A percentile compares a stretch with the other conserved stretches of the same genome.
Conservation (phyloP, 64 coral and sea anemone species). For the Montipora capricornis region DNA sequence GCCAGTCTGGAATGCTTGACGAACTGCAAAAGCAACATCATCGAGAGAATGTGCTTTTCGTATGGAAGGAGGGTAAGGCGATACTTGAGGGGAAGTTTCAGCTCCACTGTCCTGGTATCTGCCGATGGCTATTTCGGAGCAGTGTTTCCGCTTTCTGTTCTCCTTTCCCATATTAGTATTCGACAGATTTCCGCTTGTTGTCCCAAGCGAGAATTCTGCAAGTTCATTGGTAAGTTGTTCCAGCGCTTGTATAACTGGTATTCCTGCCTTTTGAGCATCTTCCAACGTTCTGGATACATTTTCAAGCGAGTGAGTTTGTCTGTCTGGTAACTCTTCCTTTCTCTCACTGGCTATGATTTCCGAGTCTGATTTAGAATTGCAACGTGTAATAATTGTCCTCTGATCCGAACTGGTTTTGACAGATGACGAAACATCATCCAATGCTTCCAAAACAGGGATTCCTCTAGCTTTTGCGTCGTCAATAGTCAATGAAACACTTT, state of each 20-base stretch:
- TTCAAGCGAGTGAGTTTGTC: conserved; percentile 53
- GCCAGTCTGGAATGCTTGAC: conserved; percentile 50
- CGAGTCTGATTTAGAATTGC: conserved; percentile 56
- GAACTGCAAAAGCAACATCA: conserved; percentile 60
- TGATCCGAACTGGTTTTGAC: background rate
- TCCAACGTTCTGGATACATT: conserved; percentile 31
- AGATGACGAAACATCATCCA: conserved; percentile 3
- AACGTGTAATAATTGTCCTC: conserved; percentile 1
- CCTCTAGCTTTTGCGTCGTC: conserved; percentile 50
- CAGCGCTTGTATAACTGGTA: conserved; percentile 64
- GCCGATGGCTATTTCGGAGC: background rate
- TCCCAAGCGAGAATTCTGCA: conserved; percentile 36
- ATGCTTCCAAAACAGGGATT: conserved; percentile 61
- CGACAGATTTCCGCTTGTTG: background rate
- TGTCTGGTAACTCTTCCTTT: background rate
- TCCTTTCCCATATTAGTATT: background rate
- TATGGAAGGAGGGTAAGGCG: conserved; percentile 54
- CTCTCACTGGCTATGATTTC: background rate
- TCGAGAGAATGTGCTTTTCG: conserved; percentile 62
- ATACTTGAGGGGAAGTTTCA: background rate
- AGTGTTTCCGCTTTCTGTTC: conserved; percentile 24
- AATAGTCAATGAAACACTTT: conserved; percentile 44
- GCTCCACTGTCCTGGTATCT: background rate
- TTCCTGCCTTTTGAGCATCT: conserved; percentile 49
- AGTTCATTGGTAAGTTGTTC: conserved; percentile 58